Conservation (phyloP, 1,140 invertebrate species). For the Drosophila tropicalis region DNA sequence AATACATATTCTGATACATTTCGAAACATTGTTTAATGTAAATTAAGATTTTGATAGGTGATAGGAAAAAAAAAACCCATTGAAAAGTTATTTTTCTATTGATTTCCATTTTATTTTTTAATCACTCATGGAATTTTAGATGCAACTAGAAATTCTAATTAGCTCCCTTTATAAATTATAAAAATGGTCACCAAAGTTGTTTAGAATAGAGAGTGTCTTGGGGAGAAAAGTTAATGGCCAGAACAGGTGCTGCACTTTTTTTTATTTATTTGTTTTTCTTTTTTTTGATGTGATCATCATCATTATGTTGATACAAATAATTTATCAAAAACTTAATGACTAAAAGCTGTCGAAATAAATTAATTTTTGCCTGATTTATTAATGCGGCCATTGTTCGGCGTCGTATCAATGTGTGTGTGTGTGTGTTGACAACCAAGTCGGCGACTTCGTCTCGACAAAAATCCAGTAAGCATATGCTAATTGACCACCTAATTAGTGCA, state of each 20-base stretch:
- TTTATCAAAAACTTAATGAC: constrained; percentile 42
- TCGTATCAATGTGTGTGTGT: constrained; percentile 19
- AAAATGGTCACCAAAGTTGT: no score
- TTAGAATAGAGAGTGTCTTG: not conserved
- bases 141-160: no score
- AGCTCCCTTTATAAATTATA: no score
- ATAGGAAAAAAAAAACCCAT: no score
- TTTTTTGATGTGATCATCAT: not conserved
- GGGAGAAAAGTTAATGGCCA: not conserved
- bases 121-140: no score
- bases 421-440: not conserved
- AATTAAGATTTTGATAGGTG: no score
- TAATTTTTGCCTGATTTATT: constrained; percentile 73
- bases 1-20: no score
- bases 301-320: constrained; percentile 17
- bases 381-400: constrained; percentile 53
- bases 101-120: no score
- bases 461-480: constrained; percentile 74
- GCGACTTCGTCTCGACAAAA: constrained; percentile 52
- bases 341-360: constrained; percentile 53
- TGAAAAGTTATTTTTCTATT: no score
- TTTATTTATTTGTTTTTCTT: no score
- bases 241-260: constrained; percentile 8
- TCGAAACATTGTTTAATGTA: no score
- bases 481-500: constrained; percentile 74